phyloP scores from a whole-genome alignment of 2,797 vertebrate species.

The Acanthurus lineatus region DNA sequence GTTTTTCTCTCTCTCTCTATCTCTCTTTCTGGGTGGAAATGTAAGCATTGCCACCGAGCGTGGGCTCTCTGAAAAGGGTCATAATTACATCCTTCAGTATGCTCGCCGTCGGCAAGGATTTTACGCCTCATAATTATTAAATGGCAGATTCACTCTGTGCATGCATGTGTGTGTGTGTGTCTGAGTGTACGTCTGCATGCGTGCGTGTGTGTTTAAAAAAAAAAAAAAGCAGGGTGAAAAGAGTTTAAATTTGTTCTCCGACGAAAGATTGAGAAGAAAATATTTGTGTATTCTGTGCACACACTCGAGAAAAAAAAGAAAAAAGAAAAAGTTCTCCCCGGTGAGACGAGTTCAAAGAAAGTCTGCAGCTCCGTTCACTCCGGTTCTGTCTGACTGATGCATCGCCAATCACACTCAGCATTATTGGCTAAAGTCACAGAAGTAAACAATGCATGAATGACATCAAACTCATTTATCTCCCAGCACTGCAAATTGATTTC shows the following conservation, averaged over 20 bases:
- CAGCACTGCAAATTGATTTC: constrained; percentile 64
- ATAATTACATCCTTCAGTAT: constrained; percentile 89
- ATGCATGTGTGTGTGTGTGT: constrained; percentile 15
- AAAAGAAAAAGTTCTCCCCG: constrained; percentile 66
- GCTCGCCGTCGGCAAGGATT: constrained; percentile 87
- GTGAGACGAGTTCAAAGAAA: constrained; percentile 59
- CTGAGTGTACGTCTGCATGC: constrained; percentile 7
- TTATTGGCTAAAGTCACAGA: constrained; percentile 44
- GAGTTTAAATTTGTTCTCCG: constrained; percentile 71
- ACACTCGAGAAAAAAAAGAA: constrained; percentile 32
- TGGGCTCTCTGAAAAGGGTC: constrained; percentile 85
- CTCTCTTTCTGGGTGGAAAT: constrained; percentile 81
- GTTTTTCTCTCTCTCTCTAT: constrained; percentile 68
- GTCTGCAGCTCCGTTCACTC: constrained; percentile 28
- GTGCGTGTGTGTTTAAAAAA: constrained; percentile 7
- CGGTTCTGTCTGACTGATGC: constrained; percentile 57
- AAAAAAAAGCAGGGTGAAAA: constrained; percentile 69
- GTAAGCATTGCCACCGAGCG: constrained; percentile 81
- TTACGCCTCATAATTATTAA: constrained; percentile 88
- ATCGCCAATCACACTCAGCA: constrained; percentile 52
- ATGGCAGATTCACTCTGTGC: constrained; percentile 80
- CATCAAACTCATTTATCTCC: constrained; percentile 61
- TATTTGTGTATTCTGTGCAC: constrained; percentile 63
- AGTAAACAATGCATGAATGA: constrained; percentile 62
- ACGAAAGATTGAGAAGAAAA: constrained; percentile 61